A percentile compares a stretch with the other conserved stretches of the same genome.
Evolutionary conservation across 2,113 vertebrate species (phyloP).

Genomic region (Antennarius striatus): DNA sequence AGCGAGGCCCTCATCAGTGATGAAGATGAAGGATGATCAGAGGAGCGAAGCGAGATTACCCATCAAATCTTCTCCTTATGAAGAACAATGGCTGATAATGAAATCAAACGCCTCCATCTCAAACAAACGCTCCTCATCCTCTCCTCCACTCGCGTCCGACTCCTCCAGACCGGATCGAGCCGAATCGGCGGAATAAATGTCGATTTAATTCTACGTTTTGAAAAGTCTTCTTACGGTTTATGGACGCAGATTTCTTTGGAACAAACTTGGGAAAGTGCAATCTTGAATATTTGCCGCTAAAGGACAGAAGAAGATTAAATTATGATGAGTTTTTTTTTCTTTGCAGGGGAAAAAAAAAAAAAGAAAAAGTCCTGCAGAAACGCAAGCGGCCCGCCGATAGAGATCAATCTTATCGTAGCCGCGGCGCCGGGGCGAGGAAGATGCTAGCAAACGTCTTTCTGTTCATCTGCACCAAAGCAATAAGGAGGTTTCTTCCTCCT

Average conservation of each 20-base stretch:
- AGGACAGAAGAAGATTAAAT: slow-evolving; percentile 49
- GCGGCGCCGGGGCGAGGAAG: slow-evolving; percentile 6
- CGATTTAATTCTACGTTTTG: no score
- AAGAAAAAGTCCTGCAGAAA: slow-evolving; percentile 37
- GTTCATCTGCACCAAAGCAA: slow-evolving; percentile 86
- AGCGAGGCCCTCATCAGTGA: slow-evolving; percentile 77
- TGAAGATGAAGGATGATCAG: slow-evolving; percentile 78
- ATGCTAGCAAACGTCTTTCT: slow-evolving; percentile 69
- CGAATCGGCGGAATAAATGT: no score
- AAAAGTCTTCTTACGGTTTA: no score
- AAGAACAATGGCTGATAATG: slow-evolving; percentile 69
- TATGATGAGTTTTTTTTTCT: slow-evolving; percentile 40
- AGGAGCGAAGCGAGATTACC: slow-evolving; percentile 66
- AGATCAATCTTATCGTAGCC: slow-evolving; percentile 43
- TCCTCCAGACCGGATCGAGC: no score
- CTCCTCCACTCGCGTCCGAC: no score
- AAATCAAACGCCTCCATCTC: slow-evolving; percentile 14
- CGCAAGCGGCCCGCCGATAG: slow-evolving; percentile 40
- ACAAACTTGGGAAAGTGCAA: slow-evolving; percentile 17
- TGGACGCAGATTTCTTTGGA: no score
- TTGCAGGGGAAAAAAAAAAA: slow-evolving; percentile 28
- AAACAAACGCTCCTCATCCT: no score
- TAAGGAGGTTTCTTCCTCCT: slow-evolving; percentile 87
- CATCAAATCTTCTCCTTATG: slow-evolving; percentile 74
- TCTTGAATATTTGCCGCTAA: slow-evolving; percentile 34